Conservation (phyloP, 2,797 vertebrate genomes). For the Sylvilagus floridanus region DNA sequence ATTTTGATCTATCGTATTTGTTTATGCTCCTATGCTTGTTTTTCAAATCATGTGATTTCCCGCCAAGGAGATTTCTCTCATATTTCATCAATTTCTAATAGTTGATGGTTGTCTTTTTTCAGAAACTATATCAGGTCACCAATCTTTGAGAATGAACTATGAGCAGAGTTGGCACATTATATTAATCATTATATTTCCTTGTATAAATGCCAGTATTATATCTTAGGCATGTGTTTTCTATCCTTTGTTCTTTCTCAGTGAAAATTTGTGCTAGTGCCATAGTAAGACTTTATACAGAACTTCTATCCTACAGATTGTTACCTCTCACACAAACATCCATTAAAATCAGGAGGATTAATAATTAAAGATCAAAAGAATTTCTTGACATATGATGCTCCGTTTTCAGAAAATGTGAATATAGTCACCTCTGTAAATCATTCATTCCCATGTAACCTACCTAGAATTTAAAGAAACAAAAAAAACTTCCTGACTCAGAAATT, state of each 20-base stretch:
- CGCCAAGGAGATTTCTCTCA: neutral
- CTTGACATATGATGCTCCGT: neutral
- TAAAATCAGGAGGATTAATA: neutral
- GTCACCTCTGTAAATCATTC: constrained; percentile 1
- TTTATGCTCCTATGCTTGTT: neutral
- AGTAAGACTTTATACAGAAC: neutral
- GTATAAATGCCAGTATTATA: neutral
- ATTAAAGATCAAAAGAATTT: neutral
- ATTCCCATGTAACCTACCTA: neutral
- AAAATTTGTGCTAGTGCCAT: neutral
- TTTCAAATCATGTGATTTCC: neutral
- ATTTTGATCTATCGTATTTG: neutral
- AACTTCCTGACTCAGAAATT: constrained; percentile 51
- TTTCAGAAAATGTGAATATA: constrained; percentile 1
- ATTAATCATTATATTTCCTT: neutral
- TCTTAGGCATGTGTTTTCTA: neutral
- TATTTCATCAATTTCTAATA: neutral
- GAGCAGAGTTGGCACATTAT: neutral
- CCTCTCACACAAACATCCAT: neutral
- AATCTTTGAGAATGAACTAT: neutral
- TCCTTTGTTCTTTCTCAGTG: neutral
- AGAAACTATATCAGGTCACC: constrained; percentile 27
- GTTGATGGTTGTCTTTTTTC: neutral
- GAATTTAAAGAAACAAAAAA: constrained; percentile 60
- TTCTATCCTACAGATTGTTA: neutral